phyloP scores from a whole-genome alignment of 2,113 vertebrate genomes.

The Lipotes vexillifer region DNA sequence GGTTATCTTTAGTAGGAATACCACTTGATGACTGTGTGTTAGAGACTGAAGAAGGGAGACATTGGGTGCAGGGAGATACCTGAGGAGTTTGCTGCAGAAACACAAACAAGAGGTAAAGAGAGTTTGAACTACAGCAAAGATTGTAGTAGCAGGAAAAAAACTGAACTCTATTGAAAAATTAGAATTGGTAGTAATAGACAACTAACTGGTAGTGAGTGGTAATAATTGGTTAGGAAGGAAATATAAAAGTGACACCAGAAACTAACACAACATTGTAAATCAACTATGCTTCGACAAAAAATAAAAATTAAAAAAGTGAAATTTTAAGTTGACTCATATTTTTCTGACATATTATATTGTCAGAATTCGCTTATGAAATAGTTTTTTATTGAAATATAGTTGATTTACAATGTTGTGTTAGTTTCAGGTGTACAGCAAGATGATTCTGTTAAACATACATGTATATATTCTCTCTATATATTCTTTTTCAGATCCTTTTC shows the following conservation, averaged over 20 bases:
- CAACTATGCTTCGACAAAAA: neutral
- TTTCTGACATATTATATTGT: neutral
- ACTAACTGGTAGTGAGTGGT: neutral
- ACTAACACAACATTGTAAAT: neutral
- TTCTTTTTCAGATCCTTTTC: neutral
- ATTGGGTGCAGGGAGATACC: neutral
- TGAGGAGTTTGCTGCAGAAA: neutral
- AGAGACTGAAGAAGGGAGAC: neutral
- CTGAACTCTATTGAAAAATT: neutral
- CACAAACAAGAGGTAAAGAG: neutral
- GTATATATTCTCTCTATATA: neutral
- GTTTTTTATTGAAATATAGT: neutral
- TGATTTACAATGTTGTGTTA: neutral
- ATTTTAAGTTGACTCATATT: neutral
- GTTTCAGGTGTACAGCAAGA: neutral
- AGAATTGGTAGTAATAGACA: neutral
- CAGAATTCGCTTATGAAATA: neutral
- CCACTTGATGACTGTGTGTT: neutral
- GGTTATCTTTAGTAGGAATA: neutral
- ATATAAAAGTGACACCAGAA: neutral
- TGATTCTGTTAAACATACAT: neutral
- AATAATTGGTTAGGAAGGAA: neutral
- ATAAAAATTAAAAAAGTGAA: neutral
- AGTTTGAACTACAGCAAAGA: neutral
- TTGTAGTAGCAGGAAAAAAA: neutral